Percentiles rank a stretch among this genome's conserved stretches.
These are phyloP conservation scores for Pachydiplax longipennis DNA, from an alignment of 2,888 invertebrate species.

Conservation along the genomic window DNA sequence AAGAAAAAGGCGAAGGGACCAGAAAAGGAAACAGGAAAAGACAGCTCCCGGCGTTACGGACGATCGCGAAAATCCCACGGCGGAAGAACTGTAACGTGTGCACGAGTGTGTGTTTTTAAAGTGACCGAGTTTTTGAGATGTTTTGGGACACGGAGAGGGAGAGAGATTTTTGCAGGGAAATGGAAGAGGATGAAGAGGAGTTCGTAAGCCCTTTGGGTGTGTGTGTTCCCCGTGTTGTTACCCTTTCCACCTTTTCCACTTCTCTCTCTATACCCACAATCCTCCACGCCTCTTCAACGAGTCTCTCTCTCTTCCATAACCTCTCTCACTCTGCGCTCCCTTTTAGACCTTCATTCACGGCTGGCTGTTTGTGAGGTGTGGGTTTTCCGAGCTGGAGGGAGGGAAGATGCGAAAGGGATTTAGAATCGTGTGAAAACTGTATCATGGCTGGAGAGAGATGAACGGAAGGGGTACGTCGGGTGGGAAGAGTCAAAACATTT, in stretches of 20 bases:
- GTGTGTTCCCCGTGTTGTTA: background rate
- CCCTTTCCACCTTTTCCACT: background rate
- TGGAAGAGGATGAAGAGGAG: background rate
- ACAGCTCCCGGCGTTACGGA: background rate
- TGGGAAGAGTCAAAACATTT: background rate
- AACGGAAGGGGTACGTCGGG: background rate
- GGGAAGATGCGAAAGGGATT: background rate
- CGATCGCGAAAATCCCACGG: background rate
- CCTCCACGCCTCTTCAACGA: background rate
- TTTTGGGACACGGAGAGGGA: background rate
- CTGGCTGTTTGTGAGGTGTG: background rate
- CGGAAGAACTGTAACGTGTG: background rate
- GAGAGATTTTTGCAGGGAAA: background rate
- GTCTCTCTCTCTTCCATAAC: background rate
- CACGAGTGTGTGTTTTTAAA: background rate
- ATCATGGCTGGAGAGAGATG: background rate
- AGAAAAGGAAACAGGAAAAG: background rate
- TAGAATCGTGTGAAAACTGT: background rate
- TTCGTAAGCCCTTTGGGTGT: background rate
- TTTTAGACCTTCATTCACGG: background rate
- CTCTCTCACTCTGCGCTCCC: background rate
- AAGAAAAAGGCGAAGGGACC: too few species aligned
- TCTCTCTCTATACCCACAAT: background rate
- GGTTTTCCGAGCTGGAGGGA: background rate
- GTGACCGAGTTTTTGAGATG: background rate